phyloP scores from a whole-genome alignment of 2,797 vertebrate genomes.

The Sarcophilus harrisii region DNA sequence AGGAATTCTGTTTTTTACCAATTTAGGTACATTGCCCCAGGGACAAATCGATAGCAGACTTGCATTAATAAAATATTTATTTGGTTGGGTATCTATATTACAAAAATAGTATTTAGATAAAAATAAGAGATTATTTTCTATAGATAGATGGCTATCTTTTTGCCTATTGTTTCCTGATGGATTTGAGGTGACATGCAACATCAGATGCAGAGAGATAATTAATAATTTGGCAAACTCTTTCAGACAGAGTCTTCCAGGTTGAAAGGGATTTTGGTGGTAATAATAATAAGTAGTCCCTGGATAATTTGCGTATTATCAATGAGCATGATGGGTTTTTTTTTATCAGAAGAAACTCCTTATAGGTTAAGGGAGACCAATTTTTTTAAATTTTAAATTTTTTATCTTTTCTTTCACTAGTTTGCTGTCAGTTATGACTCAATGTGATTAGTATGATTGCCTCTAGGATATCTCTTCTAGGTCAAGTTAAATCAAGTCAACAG shows the following conservation, averaged over 20 bases:
- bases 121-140: not conserved
- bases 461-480: not conserved
- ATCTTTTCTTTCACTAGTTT: not conserved
- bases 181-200: not conserved
- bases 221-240: not conserved
- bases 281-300: not conserved
- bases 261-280: not conserved
- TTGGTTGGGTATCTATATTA: constrained; percentile 1
- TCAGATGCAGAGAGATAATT: not conserved
- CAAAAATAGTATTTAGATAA: not conserved
- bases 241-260: not conserved
- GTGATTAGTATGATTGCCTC: not conserved
- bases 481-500: not conserved
- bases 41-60: constrained; percentile 1
- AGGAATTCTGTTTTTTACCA: not conserved
- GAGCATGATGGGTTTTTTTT: not conserved
- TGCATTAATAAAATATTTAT: not conserved
- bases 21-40: not conserved
- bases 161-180: not conserved
- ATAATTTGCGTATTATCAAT: not conserved
- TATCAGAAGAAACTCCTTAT: not conserved
- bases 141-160: too few relatives aligned
- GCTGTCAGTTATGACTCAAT: not conserved
- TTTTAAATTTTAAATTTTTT: not conserved
- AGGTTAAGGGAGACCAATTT: not conserved